A percentile compares a stretch with the other conserved stretches of the same genome.
Evolutionary conservation across 2,113 vertebrate species (phyloP).

Genomic region (Neolamprologus sp.): DNA sequence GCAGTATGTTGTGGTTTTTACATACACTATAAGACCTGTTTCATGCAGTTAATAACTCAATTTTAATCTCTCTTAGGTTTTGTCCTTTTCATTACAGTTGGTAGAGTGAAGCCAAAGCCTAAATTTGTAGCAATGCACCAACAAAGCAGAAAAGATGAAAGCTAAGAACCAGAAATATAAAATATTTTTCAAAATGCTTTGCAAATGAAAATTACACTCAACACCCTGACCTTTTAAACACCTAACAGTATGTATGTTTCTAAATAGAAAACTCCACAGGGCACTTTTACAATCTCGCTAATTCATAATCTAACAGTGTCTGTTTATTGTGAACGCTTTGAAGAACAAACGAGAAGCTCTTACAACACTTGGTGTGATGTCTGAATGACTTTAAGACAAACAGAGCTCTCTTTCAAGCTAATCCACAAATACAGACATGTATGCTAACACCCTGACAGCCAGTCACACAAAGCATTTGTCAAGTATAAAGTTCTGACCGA

Average conservation of each 20-base stretch:
- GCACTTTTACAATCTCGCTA: background rate
- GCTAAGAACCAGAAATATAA: background rate
- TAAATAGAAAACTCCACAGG: background rate
- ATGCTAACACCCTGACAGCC: background rate
- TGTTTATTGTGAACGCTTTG: background rate
- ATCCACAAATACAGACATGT: constrained; percentile 12
- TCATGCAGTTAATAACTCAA: background rate
- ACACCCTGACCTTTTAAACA: background rate
- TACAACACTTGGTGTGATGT: constrained; percentile 22
- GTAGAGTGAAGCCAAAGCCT: background rate
- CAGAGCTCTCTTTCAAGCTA: background rate
- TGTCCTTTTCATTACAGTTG: background rate
- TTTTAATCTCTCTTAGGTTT: background rate
- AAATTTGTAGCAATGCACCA: background rate
- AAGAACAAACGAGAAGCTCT: constrained; percentile 32
- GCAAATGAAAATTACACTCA: background rate
- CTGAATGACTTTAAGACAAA: constrained; percentile 41
- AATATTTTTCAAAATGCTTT: background rate
- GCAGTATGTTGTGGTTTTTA: background rate
- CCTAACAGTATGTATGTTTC: background rate
- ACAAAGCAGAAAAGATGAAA: background rate
- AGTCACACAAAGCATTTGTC: constrained; percentile 27
- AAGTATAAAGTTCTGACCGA: constrained; percentile 44
- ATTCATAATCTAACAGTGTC: background rate
- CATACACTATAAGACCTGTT: background rate